These are phyloP conservation scores for Mythimna albipuncta DNA, from an alignment of 2,888 invertebrate genomes.

Conservation along the genomic window DNA sequence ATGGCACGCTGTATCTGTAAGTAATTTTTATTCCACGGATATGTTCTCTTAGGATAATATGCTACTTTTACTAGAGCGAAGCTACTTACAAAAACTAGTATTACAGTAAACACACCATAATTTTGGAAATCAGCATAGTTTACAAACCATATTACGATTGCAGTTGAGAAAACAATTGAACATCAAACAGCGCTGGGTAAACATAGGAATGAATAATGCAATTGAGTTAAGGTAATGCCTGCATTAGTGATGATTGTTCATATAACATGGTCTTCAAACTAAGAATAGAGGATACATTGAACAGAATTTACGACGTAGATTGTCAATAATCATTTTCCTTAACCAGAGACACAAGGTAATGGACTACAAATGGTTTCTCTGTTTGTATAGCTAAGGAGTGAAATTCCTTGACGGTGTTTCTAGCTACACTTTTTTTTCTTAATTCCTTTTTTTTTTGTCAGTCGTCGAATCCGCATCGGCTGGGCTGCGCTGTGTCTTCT, in stretches of 20 bases:
- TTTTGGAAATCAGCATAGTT: slow-evolving; percentile 39
- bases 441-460: no score
- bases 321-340: background rate
- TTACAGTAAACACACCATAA: slow-evolving; percentile 12
- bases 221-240: slow-evolving; percentile 35
- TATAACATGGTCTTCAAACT: background rate
- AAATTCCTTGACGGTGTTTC: no score
- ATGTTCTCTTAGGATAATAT: no score
- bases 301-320: slow-evolving; percentile 10
- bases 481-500: no score
- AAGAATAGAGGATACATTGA: slow-evolving; percentile 12
- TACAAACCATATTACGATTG: slow-evolving; percentile 10
- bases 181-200: slow-evolving; percentile 32
- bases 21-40: no score
- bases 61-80: no score
- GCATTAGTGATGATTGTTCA: slow-evolving; percentile 19
- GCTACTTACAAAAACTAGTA: background rate
- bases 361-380: background rate
- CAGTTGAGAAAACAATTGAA: slow-evolving; percentile 28
- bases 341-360: background rate
- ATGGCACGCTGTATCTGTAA: no score
- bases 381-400: no score
- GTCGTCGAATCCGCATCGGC: no score
- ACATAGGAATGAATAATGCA: slow-evolving; percentile 21
- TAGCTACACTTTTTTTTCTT: no score